Base-by-base conservation (phyloP, 2,797 vertebrate species). In the Darevskia mixta region DNA sequence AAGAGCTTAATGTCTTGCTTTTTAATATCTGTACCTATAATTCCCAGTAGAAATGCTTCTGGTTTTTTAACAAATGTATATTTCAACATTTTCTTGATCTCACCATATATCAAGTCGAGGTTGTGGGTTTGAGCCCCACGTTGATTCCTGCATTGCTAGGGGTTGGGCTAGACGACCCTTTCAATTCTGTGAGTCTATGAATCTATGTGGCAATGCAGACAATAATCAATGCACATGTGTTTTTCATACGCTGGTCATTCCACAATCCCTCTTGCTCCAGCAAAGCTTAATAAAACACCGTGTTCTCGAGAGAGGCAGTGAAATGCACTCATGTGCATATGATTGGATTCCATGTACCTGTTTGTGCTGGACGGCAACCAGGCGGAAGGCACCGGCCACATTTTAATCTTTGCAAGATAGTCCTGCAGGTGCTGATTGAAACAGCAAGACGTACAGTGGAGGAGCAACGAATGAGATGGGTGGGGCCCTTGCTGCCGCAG, bases 161-260 rank as follows among this genome's bases (percentile, higher is more conserved):
- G 49, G 49, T 55, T 55, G 13, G 49, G 15, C 49, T 55, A 55
- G 49, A 55, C 3, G 3, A 55, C 49, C 49, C 49, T 55, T 55
- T 3, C 49, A 55, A 55, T 55, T 55, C 49, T 55, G 13, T 3
- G 49, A 55, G 49, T 55, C 49, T 55, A 55, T 10, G 13, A 55
- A 55, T 55, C 49, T 55, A 77, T 0, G 0, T 29, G 73, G 71
- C 85, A 4, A 81, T 84, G 49, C n/a, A 86, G 85, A 58, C 10
- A 89, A 5, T 90, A 93, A 92, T 91, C 90, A 92, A 82, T 91
- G 84, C 81, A 91, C 93, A 93, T 15, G 91, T 87, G 76, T 93
- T 92, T 92, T 90, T 55, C 13, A 55, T 91, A 71, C 76, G 87
- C 89, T 92, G 85, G 87, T 91, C 67, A 88, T 91, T 87, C 90